Evolutionary conservation across 2,888 invertebrate species (phyloP), one percentile per base, ranked within the genome.

Genomic region (Syrphus vitripennis): DNA sequence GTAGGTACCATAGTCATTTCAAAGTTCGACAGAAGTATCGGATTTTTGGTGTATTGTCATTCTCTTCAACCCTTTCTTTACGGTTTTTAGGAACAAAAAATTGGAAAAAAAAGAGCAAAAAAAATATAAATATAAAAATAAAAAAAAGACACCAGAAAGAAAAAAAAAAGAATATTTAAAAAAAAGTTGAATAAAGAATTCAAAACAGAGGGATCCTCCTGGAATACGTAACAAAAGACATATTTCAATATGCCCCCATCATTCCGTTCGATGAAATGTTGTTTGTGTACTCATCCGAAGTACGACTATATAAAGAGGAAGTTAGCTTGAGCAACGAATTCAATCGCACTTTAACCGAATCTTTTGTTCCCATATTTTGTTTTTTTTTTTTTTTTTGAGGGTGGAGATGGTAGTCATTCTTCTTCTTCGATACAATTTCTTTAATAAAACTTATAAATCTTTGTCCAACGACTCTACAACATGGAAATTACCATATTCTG

Each of bases 221-320:
- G 69, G 45, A 42, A 34, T n/a, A n/a, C 14, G 69, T 79, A 79
- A 79, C 74, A 83, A 83, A 79, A 83, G 83, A 83, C 63, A 75
- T n/a, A n/a, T 74, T 72, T 86, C 67, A 86, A 86, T 86, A 57
- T 63, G 70, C 86, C 86, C 86, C 86, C 86, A 86, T 86, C 48
- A n/a, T n/a, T n/a, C 19, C 65, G 34, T 67, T 50, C n/a, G 16
- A 50, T 31, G 40, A 24, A 7, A 31, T 24, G 21, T 45, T 59
- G 21, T 37, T 67, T 53, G 61, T 42, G 53, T 61, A 61, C 81
- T 84, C 83, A 69, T 34, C 59, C 71, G 24, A 40, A 50, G 45
- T 70, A n/a, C n/a, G n/a, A n/a, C n/a, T n/a, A n/a, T n/a, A 61
- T 63, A 29, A 81, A 78, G 74, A 86, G 86, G 86, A 86, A 86